Evolutionary conservation across 2,888 invertebrate species (phyloP).

Genomic region (Leucophora obtusa): DNA sequence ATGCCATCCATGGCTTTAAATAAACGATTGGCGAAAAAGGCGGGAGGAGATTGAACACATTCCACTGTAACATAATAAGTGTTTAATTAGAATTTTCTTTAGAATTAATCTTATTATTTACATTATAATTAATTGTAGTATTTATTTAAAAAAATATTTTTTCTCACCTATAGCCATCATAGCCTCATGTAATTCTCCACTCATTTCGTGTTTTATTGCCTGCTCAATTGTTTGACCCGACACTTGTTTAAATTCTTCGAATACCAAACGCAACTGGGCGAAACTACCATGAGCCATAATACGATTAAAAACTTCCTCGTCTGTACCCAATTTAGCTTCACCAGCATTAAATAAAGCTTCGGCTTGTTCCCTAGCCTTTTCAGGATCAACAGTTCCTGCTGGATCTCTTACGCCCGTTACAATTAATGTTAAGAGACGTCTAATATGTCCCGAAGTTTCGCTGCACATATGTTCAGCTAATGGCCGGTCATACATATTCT

Average conservation of each 20-base stretch:
- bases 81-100: no score
- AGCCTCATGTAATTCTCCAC: constrained; percentile 83
- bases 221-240: constrained; percentile 85
- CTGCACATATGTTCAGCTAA: constrained; percentile 86
- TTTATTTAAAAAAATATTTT: neutral
- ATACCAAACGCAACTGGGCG: constrained; percentile 83
- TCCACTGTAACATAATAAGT: constrained; percentile 84
- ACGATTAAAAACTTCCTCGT: constrained; percentile 84
- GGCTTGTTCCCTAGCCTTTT: constrained; percentile 84
- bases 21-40: constrained; percentile 83
- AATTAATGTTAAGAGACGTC: constrained; percentile 85
- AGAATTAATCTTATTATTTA: no score
- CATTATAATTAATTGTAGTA: no score
- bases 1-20: constrained; percentile 83
- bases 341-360: constrained; percentile 85
- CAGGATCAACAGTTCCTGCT: constrained; percentile 81
- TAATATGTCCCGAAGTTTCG: constrained; percentile 88
- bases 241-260: constrained; percentile 84
- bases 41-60: constrained; percentile 82
- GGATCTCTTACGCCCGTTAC: constrained; percentile 84
- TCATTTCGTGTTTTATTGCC: constrained; percentile 83
- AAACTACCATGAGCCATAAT: constrained; percentile 86
- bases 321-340: constrained; percentile 84
- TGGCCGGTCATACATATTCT: constrained; percentile 83
- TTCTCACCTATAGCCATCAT: constrained; percentile 83